These are phyloP conservation scores for Tricholauxania praeusta DNA, from an alignment of 2,888 invertebrate genomes.

Conservation along the genomic window DNA sequence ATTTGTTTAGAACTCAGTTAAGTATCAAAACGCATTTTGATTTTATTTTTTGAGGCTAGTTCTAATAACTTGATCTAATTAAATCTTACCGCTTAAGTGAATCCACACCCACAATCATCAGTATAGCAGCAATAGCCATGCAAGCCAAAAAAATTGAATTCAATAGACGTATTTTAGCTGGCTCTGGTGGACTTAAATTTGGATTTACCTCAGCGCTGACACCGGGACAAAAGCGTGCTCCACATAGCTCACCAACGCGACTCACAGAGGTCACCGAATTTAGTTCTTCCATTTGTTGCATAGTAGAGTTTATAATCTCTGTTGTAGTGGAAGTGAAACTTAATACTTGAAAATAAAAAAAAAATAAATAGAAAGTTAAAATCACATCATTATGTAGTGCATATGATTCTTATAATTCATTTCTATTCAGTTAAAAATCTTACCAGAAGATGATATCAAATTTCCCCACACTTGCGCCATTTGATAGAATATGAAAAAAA, in stretches of 20 bases:
- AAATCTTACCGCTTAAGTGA: constrained; percentile 76
- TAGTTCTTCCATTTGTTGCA: constrained; percentile 16
- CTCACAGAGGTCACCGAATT: constrained; percentile 23
- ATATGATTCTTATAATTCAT: no score
- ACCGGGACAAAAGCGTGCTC: constrained; percentile 80
- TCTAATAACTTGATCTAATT: no score
- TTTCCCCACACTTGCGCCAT: constrained; percentile 97
- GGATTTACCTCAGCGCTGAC: constrained; percentile 71
- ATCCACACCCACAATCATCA: constrained; percentile 85
- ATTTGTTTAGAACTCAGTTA: background rate
- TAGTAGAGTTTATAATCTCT: constrained; percentile 44
- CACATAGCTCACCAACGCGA: constrained; percentile 74
- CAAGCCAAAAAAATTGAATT: constrained; percentile 85
- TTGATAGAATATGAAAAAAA: constrained; percentile 97
- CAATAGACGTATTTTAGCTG: constrained; percentile 80
- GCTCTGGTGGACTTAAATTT: constrained; percentile 79
- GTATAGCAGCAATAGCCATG: constrained; percentile 79
- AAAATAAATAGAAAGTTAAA: background rate
- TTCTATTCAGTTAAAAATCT: background rate
- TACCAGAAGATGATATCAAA: constrained; percentile 86
- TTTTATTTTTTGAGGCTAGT: background rate
- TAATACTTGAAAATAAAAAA: constrained; percentile 49
- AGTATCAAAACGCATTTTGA: background rate
- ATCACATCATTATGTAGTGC: background rate
- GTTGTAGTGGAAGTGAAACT: constrained; percentile 17